Evolutionary conservation across 30 jellyfish, hydroid and myxozoan genomes (phyloP), one percentile per base, ranked within the genome.

Genomic region (Cassiopea andromeda): DNA sequence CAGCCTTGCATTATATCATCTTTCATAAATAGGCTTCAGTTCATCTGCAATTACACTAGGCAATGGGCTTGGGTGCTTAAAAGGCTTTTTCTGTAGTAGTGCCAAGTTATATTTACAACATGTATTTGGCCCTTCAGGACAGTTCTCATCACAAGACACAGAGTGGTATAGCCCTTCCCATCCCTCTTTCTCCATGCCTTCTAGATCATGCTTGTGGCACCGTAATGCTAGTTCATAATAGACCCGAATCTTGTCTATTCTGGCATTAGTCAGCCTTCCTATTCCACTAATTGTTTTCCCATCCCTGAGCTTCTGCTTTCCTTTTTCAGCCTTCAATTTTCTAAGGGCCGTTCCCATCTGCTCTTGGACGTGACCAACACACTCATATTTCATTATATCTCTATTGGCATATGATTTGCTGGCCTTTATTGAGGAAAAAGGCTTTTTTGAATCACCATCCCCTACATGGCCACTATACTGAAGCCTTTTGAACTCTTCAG

Each of bases 231-330:
- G 71, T 6, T 77, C 85, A 54, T 84, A 84, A 57, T 84, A 84
- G 12, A 60, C 70, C 13, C 73, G 93, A 7, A 85, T 74, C 81
- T 66, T 73, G 78, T 75, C 87, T 9, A 85, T 50, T 47, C 87
- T 49, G 7, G 43, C 93, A 19, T 44, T 78, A 48, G 93, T 85
- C 70, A 85, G 72, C 70, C 93, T 72, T 1, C 88, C 88, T 15
- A 4, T 2, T 12, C 93, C 93, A 12, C 93, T 88, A 54, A 85
- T 74, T 85, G 88, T 48, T 73, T 73, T 85, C 10, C 93, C 93
- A 75, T 71, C 87, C 38, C 27, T 5, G 10, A 85, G 81, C 64
- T 75, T 75, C 57, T 43, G 27, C 44, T 15, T 46, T 7, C 88
- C 70, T 2, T 60, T 4, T 17, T 58, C 46, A 69, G 81, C 17